A percentile compares a stretch with the other conserved stretches of the same genome.
Conservation (phyloP, 2,888 invertebrate species). For the Hololepta plana region DNA sequence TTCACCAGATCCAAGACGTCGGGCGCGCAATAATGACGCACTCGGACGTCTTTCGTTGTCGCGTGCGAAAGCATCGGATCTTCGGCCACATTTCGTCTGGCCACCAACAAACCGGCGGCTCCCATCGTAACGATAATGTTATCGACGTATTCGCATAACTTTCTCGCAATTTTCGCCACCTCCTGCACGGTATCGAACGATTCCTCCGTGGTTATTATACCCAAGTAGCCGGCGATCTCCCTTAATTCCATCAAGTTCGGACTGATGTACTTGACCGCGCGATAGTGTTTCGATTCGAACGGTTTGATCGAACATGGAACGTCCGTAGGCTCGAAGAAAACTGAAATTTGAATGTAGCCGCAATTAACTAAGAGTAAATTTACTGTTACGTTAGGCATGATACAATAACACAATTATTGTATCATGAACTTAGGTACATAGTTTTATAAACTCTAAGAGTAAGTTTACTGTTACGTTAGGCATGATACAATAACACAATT, state of each 20-base stretch:
- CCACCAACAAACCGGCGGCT: slow-evolving; percentile 35
- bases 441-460: slow-evolving; percentile 2
- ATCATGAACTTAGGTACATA: too few species aligned
- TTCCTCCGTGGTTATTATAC: slow-evolving; percentile 14
- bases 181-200: slow-evolving; percentile 18
- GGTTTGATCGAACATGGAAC: slow-evolving; percentile 55
- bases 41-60: slow-evolving; percentile 10
- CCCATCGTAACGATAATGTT: slow-evolving; percentile 46
- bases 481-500: too few species aligned
- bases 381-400: slow-evolving; percentile 1
- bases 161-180: slow-evolving; percentile 19
- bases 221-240: slow-evolving; percentile 39
- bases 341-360: slow-evolving; percentile 44
- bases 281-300: slow-evolving; percentile 32
- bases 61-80: slow-evolving; percentile 14
- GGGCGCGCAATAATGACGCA: slow-evolving; percentile 28
- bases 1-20: slow-evolving; percentile 34
- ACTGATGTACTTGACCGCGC: slow-evolving; percentile 41
- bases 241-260: slow-evolving; percentile 67
- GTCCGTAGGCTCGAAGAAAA: slow-evolving; percentile 85
- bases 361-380: slow-evolving; percentile 5
- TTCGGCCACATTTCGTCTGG: slow-evolving; percentile 19
- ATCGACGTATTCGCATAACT: slow-evolving; percentile 31
- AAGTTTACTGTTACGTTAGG: slow-evolving; percentile 3
- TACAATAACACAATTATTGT: too few species aligned